Base-by-base conservation (phyloP, 2,888 invertebrate genomes). In the Cephus pygmeus region DNA sequence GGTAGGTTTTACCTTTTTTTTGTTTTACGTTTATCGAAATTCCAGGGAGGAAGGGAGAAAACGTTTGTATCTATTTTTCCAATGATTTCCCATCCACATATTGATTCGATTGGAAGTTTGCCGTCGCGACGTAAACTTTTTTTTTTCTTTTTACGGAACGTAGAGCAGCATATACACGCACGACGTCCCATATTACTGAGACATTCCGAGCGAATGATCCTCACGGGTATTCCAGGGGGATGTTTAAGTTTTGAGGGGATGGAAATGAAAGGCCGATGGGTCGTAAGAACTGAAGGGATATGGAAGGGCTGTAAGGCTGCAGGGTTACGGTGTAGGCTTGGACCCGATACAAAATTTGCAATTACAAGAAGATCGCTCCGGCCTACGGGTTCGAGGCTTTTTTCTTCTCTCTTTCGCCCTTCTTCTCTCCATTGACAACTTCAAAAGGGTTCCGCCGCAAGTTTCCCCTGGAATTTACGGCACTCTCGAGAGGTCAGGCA, bases 341-440 rank as follows among this genome's bases (percentile, higher is more conserved):
- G 77, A 76, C 73, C 77, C 77, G 77, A 75, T 68, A 69, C 40
- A 75, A 79, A 82, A 79, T 79, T 75, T 77, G 76, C 79, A 79
- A 79, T 81, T 82, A 79, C 79, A 78, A 82, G 77, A 77, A 69
- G 79, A 79, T 56, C 56, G 56, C 56, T 23, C 3, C 12, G 31
- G 31, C 12, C 31, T 15, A 31, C 71, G 31, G n/a, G 11, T 31
- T 31, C 15, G 71, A 15, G 33, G 71, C 31, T 30, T 33, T 69
- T 33, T 69, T 56, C 23, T 33, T 1, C 71, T 31, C 31, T 31
- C 31, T 71, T 33, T 71, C 31, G 31, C 31, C 4, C 71, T 30
- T 33, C 33, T 33, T 71, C 71, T 71, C 11, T 71, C 71, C 31
- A 71, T 71, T 71, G 71, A 71, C 71, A 71, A 71, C 71, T 71